phyloP scores from a whole-genome alignment of 2,113 vertebrate species.

The Sylvietta virens region DNA sequence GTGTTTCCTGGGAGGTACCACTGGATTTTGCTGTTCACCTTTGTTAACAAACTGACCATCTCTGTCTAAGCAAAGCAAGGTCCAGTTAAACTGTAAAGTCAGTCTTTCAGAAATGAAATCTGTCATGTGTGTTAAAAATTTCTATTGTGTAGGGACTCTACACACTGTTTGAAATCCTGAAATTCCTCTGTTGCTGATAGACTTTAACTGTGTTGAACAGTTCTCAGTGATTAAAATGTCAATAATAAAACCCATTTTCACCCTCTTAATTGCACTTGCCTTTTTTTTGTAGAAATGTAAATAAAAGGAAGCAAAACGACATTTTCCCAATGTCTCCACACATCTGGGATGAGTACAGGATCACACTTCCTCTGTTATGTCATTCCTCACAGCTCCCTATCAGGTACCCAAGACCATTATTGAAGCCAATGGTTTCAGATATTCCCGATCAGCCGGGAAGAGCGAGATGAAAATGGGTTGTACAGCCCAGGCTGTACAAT shows the following conservation, averaged over 20 bases:
- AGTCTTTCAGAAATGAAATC: background rate
- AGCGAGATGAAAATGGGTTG: rapidly evolving
- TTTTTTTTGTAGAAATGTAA: background rate
- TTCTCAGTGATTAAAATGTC: background rate
- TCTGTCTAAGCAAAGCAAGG: background rate
- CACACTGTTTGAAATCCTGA: background rate
- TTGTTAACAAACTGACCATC: background rate
- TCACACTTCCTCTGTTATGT: rapidly evolving
- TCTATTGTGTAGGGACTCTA: background rate
- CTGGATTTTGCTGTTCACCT: background rate
- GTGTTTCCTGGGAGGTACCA: background rate
- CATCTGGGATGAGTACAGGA: background rate
- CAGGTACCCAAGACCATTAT: background rate
- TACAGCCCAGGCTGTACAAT: background rate
- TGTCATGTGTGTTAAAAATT: background rate
- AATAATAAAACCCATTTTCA: background rate
- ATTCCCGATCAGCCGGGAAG: background rate
- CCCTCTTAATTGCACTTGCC: background rate
- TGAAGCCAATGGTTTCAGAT: background rate
- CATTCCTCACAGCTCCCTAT: background rate
- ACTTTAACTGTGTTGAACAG: background rate
- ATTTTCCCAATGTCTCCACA: background rate
- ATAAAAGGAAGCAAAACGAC: background rate
- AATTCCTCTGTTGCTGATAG: background rate
- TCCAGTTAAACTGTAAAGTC: background rate